phyloP scores from a whole-genome alignment of 2,113 vertebrate genomes.

The Callionymus lyra region DNA sequence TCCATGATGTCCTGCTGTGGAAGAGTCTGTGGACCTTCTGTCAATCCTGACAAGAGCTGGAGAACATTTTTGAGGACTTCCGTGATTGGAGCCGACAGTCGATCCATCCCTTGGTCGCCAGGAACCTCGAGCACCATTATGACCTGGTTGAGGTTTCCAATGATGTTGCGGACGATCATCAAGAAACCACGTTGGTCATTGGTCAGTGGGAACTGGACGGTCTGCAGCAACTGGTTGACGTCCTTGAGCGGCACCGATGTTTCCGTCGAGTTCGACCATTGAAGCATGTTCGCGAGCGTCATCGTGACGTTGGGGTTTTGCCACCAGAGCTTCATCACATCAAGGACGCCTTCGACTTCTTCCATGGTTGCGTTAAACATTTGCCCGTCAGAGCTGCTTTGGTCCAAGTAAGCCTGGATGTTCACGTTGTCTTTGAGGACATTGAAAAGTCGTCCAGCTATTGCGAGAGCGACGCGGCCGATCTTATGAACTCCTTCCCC shows the following conservation, averaged over 20 bases:
- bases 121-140: constrained; percentile 35
- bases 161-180: constrained; percentile 27
- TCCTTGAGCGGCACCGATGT: constrained; percentile 24
- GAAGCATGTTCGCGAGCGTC: constrained; percentile 36
- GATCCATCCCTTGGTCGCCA: constrained; percentile 41
- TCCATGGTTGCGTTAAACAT: constrained; percentile 22
- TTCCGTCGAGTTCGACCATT: constrained; percentile 36
- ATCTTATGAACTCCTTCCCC: constrained; percentile 36
- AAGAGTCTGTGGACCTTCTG: constrained; percentile 1
- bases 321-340: constrained; percentile 44
- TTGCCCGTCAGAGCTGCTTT: neutral
- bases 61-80: constrained; percentile 27
- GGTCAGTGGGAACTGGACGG: constrained; percentile 18
- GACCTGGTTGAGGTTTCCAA: constrained; percentile 40
- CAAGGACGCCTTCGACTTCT: constrained; percentile 41
- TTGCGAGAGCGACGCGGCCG: constrained; percentile 23
- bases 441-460: constrained; percentile 29
- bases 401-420: constrained; percentile 18
- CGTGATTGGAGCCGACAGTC: constrained; percentile 34
- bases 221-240: constrained; percentile 40
- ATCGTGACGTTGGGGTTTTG: constrained; percentile 32
- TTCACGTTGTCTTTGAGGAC: constrained; percentile 26
- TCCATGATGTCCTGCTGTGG: constrained; percentile 32
- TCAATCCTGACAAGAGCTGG: constrained; percentile 9
- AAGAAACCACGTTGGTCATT: constrained; percentile 35